Conservation (phyloP, 2,888 invertebrate genomes). For the Exephanes ischioxanthus region DNA sequence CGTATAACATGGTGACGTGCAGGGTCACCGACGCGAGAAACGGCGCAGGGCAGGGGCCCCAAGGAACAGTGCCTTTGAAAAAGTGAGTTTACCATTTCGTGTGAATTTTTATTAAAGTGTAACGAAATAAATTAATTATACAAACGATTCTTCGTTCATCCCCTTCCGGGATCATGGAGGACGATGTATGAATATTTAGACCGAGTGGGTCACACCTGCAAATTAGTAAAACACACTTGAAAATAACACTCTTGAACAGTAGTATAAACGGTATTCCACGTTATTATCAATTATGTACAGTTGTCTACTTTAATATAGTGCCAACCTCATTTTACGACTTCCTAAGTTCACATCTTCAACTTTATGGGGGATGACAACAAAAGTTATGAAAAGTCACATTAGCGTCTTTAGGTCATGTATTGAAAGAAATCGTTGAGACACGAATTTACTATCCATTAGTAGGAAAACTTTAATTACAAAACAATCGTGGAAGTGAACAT, state of each 20-base stretch:
- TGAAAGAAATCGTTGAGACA: neutral
- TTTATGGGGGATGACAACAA: no score
- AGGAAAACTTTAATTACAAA: neutral
- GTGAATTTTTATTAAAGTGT: slow-evolving; percentile 46
- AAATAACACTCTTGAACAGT: neutral
- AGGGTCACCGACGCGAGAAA: slow-evolving; percentile 97
- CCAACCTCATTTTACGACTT: neutral
- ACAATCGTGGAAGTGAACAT: slow-evolving; percentile 2
- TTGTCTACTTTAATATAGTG: neutral
- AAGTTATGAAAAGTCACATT: no score
- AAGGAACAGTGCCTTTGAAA: slow-evolving; percentile 98
- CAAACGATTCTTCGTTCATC: slow-evolving; percentile 57
- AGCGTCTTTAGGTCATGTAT: no score
- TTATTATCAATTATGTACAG: neutral
- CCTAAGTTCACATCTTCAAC: neutral
- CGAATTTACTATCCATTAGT: neutral
- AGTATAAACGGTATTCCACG: neutral
- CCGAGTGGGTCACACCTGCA: slow-evolving; percentile 75
- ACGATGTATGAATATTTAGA: slow-evolving; percentile 69
- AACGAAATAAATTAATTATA: slow-evolving; percentile 54
- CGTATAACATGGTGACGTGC: slow-evolving; percentile 99
- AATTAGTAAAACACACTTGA: neutral
- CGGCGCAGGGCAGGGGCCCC: slow-evolving; percentile 90
- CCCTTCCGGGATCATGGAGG: slow-evolving; percentile 63
- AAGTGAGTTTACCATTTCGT: slow-evolving; percentile 90